phyloP scores from a whole-genome alignment of 2,113 vertebrate genomes.

The Gambusia affinis region DNA sequence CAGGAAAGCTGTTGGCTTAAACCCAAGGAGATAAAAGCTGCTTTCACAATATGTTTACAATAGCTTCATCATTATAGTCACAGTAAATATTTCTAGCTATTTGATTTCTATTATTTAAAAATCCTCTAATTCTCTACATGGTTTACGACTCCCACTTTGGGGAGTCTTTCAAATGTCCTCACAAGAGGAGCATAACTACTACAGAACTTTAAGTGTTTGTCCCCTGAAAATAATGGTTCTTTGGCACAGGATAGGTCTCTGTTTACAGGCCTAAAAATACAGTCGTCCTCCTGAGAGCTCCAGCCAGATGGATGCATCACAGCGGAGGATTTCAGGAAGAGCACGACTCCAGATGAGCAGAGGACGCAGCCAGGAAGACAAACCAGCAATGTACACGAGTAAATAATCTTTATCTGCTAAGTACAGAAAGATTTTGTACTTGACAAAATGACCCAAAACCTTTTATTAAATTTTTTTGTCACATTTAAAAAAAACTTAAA shows the following conservation, averaged over 20 bases:
- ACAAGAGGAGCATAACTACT: background rate
- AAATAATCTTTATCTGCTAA: conserved; percentile 14
- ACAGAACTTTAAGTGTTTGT: conserved; percentile 10
- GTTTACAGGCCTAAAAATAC: conserved; percentile 35
- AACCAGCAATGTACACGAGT: conserved; percentile 8
- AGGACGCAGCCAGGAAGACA: conserved; percentile 34
- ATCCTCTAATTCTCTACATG: background rate
- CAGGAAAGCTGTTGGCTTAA: too few species aligned
- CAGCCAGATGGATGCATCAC: conserved; percentile 48
- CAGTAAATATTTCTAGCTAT: too few species aligned
- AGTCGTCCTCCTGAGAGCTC: conserved; percentile 30
- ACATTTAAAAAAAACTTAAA: conserved; percentile 35
- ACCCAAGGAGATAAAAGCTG: too few species aligned
- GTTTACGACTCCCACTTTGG: background rate
- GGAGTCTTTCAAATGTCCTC: conserved; percentile 6
- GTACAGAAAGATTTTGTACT: conserved; percentile 12
- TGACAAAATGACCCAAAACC: conserved; percentile 3
- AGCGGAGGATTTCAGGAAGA: conserved; percentile 41
- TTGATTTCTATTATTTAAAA: background rate
- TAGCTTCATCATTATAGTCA: too few species aligned
- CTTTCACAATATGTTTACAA: too few species aligned
- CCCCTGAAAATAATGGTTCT: conserved; percentile 25
- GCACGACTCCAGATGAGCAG: conserved; percentile 34
- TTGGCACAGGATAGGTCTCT: conserved; percentile 11
- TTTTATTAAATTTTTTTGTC: conserved; percentile 49